Conservation (phyloP, 2,797 vertebrate species). For the Sebastes melanostomus region DNA sequence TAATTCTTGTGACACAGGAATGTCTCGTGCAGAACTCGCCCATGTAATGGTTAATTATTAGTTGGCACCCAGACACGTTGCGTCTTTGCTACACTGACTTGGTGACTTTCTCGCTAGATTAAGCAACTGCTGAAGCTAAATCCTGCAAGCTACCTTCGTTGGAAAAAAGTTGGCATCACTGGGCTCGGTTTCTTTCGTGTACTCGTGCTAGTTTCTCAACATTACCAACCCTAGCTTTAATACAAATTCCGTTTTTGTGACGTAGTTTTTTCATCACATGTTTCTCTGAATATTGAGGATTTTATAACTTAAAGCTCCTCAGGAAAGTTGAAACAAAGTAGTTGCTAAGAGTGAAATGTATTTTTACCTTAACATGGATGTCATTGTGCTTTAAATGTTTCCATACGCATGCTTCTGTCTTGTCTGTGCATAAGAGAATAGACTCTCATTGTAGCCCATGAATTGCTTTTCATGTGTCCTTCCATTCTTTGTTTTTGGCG, state of each 20-base stretch:
- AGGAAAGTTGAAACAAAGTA: background rate
- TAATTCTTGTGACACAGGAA: too few relatives aligned
- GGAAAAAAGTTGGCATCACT: background rate
- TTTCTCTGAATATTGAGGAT: background rate
- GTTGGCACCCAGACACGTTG: too few relatives aligned
- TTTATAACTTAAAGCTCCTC: background rate
- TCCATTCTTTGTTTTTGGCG: slow-evolving; percentile 88
- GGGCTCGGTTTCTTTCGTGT: too few relatives aligned
- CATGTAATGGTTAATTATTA: too few relatives aligned
- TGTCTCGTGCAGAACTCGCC: too few relatives aligned
- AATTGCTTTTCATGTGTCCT: slow-evolving; percentile 86
- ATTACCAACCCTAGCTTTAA: background rate
- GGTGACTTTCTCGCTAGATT: too few relatives aligned
- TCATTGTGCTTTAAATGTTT: slow-evolving; percentile 10
- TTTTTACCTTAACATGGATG: background rate
- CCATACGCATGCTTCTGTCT: slow-evolving; percentile 38
- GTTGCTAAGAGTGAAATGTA: background rate
- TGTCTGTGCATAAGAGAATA: slow-evolving; percentile 3
- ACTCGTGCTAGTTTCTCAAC: background rate
- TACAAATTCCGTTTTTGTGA: background rate
- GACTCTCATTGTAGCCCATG: slow-evolving; percentile 36
- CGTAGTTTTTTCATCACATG: background rate
- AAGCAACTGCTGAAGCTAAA: too few relatives aligned
- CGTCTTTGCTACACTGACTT: too few relatives aligned
- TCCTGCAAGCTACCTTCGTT: background rate